Conservation (phyloP, 2,797 vertebrate genomes). For the Arrhamphus sclerolepis region DNA sequence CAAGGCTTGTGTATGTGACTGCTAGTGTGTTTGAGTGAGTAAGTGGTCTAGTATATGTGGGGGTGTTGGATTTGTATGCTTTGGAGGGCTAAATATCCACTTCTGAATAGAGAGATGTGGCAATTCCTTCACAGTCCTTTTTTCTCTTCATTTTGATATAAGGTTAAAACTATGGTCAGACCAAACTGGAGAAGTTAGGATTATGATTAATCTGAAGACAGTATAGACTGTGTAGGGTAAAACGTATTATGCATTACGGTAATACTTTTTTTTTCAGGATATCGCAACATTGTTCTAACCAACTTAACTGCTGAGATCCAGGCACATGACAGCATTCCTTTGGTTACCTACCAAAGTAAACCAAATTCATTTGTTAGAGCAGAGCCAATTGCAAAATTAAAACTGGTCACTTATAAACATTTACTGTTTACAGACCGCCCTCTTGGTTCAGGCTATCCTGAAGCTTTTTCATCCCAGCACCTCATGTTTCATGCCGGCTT, state of each 20-base stretch:
- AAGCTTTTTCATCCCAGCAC: too few relatives aligned
- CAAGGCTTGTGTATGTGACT: slow-evolving; percentile 13
- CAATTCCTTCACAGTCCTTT: slow-evolving; percentile 13
- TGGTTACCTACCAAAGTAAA: neutral
- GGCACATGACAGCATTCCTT: neutral
- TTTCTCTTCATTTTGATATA: slow-evolving; percentile 1
- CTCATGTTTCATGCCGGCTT: too few relatives aligned
- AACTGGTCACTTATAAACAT: neutral
- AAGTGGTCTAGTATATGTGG: slow-evolving; percentile 13
- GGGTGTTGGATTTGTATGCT: slow-evolving; percentile 24
- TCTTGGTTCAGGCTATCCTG: too few relatives aligned
- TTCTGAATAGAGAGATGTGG: slow-evolving; percentile 19
- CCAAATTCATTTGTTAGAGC: neutral
- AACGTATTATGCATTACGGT: too few relatives aligned
- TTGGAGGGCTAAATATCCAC: slow-evolving; percentile 17
- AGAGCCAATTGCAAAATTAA: neutral
- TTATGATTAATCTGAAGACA: slow-evolving; percentile 4
- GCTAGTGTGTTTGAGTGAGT: slow-evolving; percentile 29
- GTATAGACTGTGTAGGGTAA: too few relatives aligned
- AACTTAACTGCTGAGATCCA: neutral
- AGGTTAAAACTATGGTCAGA: neutral
- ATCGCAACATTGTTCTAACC: neutral
- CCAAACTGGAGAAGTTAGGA: neutral
- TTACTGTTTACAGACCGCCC: too few relatives aligned
- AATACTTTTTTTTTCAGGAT: neutral